phyloP scores from a whole-genome alignment of 2,113 vertebrate genomes.

The Eptesicus fuscus region DNA sequence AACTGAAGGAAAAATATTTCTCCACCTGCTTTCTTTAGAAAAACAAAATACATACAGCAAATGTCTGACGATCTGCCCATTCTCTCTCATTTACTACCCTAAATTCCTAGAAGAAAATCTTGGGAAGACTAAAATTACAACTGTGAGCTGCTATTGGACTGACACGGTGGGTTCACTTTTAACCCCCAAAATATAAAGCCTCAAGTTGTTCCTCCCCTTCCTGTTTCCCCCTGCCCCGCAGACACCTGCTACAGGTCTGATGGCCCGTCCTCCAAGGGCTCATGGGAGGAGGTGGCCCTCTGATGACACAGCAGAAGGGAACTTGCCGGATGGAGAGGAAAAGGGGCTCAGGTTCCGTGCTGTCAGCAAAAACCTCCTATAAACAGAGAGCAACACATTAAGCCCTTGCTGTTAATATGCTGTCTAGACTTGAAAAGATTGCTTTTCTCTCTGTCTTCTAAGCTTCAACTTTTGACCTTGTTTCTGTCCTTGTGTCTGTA shows the following conservation, averaged over 20 bases:
- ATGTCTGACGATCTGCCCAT: slow-evolving; percentile 27
- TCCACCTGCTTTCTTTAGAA: neutral
- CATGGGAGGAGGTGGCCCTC: neutral
- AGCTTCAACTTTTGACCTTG: slow-evolving; percentile 79
- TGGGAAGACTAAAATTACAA: neutral
- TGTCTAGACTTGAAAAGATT: slow-evolving; percentile 81
- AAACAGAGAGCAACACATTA: slow-evolving; percentile 70
- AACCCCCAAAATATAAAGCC: neutral
- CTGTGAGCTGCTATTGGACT: neutral
- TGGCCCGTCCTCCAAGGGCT: neutral
- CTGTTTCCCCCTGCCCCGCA: neutral
- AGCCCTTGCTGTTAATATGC: slow-evolving; percentile 74
- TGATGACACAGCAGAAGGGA: slow-evolving; percentile 43
- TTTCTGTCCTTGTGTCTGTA: slow-evolving; percentile 69
- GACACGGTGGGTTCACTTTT: neutral
- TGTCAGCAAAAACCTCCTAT: slow-evolving; percentile 72
- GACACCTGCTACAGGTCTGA: neutral
- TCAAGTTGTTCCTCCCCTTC: neutral
- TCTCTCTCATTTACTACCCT: slow-evolving; percentile 4
- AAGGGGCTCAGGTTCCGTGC: slow-evolving; percentile 61
- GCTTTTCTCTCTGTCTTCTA: slow-evolving; percentile 68
- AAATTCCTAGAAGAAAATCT: slow-evolving; percentile 40
- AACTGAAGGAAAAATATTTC: neutral
- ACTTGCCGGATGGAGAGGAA: slow-evolving; percentile 45
- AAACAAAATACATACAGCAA: slow-evolving; percentile 66